These are phyloP conservation scores for Colinus virginianus DNA, from an alignment of 2,113 vertebrate species.

Conservation along the genomic window DNA sequence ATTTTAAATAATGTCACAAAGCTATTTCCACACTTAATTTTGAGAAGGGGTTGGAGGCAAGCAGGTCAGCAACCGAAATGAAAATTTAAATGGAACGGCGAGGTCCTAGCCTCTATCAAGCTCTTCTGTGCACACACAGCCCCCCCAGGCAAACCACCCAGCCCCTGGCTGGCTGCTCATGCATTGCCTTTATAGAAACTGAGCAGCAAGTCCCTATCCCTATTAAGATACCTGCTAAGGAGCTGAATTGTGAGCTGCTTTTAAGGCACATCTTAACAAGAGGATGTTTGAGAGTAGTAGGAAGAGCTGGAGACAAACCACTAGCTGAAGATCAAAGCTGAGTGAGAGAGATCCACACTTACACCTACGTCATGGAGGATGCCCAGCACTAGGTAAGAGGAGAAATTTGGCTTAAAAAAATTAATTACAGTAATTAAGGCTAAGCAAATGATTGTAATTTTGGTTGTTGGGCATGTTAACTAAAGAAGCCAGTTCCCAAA, in stretches of 20 bases:
- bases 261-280: not conserved
- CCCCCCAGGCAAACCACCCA: not conserved
- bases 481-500: not conserved
- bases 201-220: not conserved
- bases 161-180: not conserved
- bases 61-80: not conserved
- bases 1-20: not conserved
- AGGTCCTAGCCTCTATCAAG: not conserved
- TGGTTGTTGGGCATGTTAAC: not conserved
- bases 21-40: not conserved
- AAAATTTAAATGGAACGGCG: not conserved
- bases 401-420: not conserved
- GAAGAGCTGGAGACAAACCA: not conserved
- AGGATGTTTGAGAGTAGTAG: not conserved
- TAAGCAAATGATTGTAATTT: not conserved
- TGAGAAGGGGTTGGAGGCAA: not conserved
- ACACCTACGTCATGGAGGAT: not conserved
- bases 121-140: not conserved
- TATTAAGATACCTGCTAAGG: not conserved
- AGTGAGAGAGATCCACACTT: not conserved
- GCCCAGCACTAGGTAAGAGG: not conserved
- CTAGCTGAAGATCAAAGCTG: not conserved
- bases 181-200: not conserved
- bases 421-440: not conserved
- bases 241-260: not conserved